A percentile compares a stretch with the other conserved stretches of the same genome.
Conservation (phyloP, 2,888 invertebrate genomes). For the Steromphala cineraria region DNA sequence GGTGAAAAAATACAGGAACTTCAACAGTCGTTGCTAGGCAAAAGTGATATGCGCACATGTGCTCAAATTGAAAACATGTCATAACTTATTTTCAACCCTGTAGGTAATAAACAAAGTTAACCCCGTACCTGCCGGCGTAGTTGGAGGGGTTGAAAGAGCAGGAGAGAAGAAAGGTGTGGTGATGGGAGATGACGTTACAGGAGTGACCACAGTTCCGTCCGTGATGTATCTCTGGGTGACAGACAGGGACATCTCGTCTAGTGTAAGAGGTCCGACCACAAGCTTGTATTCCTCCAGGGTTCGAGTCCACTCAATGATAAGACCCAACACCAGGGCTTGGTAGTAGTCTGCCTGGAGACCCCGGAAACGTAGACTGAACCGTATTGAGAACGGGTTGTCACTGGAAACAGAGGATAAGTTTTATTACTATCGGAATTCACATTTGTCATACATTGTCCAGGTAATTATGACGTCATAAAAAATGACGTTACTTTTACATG, state of each 20-base stretch:
- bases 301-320: slow-evolving; percentile 32
- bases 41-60: too few species aligned
- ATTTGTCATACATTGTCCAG: too few species aligned
- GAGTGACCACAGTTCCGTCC: background rate
- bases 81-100: too few species aligned
- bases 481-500: too few species aligned
- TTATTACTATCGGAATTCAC: too few species aligned
- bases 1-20: too few species aligned
- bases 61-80: too few species aligned
- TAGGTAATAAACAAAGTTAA: background rate
- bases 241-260: slow-evolving; percentile 36
- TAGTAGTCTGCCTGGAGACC: slow-evolving; percentile 41
- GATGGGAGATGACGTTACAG: background rate
- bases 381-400: slow-evolving; percentile 47
- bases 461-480: too few species aligned
- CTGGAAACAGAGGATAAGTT: slow-evolving; percentile 39
- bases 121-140: background rate
- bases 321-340: slow-evolving; percentile 29
- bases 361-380: slow-evolving; percentile 54
- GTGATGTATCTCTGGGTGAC: slow-evolving; percentile 29
- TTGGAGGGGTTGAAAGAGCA: background rate
- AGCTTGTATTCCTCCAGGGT: slow-evolving; percentile 11
- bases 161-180: background rate
- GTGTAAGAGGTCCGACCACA: slow-evolving; percentile 32
- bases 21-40: too few species aligned